These are phyloP conservation scores for Sinhomidia bicolor DNA, from an alignment of 2,888 invertebrate species.

Conservation along the genomic window DNA sequence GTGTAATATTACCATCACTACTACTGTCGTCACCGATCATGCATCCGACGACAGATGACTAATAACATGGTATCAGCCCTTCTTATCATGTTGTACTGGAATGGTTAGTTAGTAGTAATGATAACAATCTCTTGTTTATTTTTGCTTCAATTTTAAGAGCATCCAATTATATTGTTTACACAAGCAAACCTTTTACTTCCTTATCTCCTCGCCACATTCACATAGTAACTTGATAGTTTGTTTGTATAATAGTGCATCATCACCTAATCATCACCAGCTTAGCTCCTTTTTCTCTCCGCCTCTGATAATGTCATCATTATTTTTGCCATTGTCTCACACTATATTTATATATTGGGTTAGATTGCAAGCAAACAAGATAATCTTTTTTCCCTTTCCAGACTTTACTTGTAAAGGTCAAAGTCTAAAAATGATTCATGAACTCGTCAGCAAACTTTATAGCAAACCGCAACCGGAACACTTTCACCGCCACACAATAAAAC, in stretches of 20 bases:
- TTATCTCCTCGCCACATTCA: too few species aligned
- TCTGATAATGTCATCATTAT: neutral
- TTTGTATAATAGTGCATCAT: too few species aligned
- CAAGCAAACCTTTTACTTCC: too few species aligned
- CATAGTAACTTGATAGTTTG: too few species aligned
- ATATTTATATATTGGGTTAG: too few species aligned
- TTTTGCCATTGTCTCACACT: neutral
- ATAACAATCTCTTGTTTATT: slow-evolving; percentile 32
- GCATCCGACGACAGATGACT: slow-evolving; percentile 62
- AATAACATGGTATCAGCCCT: slow-evolving; percentile 52
- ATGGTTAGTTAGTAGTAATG: too few species aligned
- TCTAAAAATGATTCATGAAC: neutral
- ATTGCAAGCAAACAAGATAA: too few species aligned
- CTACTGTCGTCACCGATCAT: slow-evolving; percentile 66
- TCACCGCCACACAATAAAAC: neutral
- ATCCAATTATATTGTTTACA: too few species aligned
- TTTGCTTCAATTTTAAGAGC: too few species aligned
- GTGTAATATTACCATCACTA: neutral
- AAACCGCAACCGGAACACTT: neutral
- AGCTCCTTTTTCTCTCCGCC: neutral
- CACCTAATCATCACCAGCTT: neutral
- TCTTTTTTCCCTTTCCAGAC: neutral
- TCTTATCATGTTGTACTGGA: slow-evolving; percentile 36
- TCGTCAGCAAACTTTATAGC: too few species aligned
- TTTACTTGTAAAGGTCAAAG: neutral